Conservation (phyloP, 2,113 vertebrate genomes). For the Plecturocebus donacophilus region DNA sequence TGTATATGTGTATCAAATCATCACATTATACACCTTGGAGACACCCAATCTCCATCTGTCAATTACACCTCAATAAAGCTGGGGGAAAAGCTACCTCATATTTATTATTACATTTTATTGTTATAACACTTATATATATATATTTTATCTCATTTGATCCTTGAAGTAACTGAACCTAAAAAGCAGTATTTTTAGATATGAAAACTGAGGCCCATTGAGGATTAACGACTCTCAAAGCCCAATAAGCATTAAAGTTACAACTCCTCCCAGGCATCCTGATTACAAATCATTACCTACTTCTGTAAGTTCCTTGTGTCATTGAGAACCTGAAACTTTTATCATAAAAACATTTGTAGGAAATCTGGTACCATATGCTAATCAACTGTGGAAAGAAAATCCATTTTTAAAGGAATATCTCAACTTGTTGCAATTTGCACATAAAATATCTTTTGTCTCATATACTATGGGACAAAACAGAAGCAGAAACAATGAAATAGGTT, state of each 20-base stretch:
- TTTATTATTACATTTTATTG: background rate
- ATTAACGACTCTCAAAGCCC: background rate
- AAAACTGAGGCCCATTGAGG: background rate
- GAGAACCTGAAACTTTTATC: background rate
- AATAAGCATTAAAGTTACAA: background rate
- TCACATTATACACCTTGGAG: background rate
- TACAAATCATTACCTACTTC: background rate
- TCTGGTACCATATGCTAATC: background rate
- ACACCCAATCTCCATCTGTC: background rate
- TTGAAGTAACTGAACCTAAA: background rate
- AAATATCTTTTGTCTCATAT: background rate
- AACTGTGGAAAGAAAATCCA: conserved; percentile 7
- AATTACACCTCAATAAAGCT: background rate
- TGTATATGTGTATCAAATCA: background rate
- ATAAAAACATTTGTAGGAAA: background rate
- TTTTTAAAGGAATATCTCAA: conserved; percentile 33
- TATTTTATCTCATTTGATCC: background rate
- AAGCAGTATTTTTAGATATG: background rate
- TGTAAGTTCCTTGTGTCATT: background rate
- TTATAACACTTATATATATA: background rate
- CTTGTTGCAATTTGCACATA: conserved; percentile 24
- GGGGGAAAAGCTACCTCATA: background rate
- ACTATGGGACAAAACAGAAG: background rate
- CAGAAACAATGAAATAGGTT: conserved; percentile 32
- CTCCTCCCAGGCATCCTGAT: background rate